Conservation (phyloP, 2,888 invertebrate genomes). For the Pachymerium ferrugineum region DNA sequence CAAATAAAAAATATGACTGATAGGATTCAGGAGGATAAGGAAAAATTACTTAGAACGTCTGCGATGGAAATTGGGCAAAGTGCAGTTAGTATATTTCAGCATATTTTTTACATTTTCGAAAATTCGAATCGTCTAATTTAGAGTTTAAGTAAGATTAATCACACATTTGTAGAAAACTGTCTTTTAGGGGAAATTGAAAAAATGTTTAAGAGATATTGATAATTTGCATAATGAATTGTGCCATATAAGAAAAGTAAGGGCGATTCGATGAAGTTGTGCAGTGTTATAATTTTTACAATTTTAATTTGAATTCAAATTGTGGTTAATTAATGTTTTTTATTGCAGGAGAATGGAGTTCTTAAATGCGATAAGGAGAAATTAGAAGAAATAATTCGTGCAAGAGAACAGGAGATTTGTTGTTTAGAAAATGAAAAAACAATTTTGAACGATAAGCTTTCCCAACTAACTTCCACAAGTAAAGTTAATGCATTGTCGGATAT, state of each 20-base stretch:
- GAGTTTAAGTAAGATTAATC: background rate
- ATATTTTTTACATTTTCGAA: too few species aligned
- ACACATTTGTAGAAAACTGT: background rate
- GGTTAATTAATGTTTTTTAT: constrained; percentile 12
- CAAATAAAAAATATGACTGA: background rate
- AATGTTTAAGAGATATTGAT: constrained; percentile 7
- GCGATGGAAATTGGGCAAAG: background rate
- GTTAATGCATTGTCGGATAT: background rate
- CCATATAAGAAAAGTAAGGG: background rate
- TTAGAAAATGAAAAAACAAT: constrained; percentile 3
- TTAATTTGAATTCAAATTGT: background rate
- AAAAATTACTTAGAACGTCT: background rate
- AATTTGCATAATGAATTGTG: background rate
- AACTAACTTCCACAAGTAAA: background rate
- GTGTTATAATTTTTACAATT: background rate
- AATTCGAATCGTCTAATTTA: too few species aligned
- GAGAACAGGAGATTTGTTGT: background rate
- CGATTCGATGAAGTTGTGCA: background rate
- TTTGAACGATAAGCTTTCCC: background rate
- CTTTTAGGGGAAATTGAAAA: constrained; percentile 10
- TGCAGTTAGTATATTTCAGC: background rate
- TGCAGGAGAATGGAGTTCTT: background rate
- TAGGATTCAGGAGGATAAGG: background rate
- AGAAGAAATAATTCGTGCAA: background rate
- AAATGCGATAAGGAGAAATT: background rate